A percentile compares a stretch with the other conserved stretches of the same genome.
Evolutionary conservation across 2,113 vertebrate genomes (phyloP).

Genomic region (Menidia beryllina): DNA sequence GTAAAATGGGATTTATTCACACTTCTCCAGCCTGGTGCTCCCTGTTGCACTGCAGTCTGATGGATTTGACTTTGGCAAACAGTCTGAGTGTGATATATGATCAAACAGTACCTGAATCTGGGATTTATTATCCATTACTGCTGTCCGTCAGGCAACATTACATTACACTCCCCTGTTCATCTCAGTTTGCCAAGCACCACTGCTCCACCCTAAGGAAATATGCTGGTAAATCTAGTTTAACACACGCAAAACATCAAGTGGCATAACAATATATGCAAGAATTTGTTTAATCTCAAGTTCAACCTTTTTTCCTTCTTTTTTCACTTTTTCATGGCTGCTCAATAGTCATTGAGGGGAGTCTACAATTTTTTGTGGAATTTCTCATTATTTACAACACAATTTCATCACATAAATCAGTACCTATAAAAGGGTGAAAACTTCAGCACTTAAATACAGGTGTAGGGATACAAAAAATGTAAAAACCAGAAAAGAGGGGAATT

Average conservation of each 20-base stretch:
- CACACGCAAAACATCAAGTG: constrained; percentile 46
- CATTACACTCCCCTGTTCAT: constrained; percentile 71
- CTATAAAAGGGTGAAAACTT: too few species aligned
- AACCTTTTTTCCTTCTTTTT: neutral
- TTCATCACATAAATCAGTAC: neutral
- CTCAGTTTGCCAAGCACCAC: constrained; percentile 52
- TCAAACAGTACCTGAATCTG: constrained; percentile 77
- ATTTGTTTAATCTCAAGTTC: constrained; percentile 4
- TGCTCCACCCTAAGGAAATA: constrained; percentile 46
- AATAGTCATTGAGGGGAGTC: neutral
- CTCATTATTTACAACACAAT: neutral
- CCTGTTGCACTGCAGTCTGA: constrained; percentile 69
- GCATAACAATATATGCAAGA: constrained; percentile 11
- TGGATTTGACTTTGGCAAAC: constrained; percentile 75
- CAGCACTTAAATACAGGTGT: too few species aligned
- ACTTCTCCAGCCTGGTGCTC: constrained; percentile 42
- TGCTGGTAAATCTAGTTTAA: constrained; percentile 42
- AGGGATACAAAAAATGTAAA: too few species aligned
- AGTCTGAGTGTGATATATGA: constrained; percentile 77
- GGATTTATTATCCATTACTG: constrained; percentile 81
- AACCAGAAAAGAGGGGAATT: too few species aligned
- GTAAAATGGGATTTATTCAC: constrained; percentile 56
- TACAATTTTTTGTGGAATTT: neutral
- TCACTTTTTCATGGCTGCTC: constrained; percentile 10
- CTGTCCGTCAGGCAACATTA: constrained; percentile 77